A percentile compares a stretch with the other conserved stretches of the same genome.
phyloP scores from a whole-genome alignment of 2,113 vertebrate species.

The Craseonycteris thonglongyai region DNA sequence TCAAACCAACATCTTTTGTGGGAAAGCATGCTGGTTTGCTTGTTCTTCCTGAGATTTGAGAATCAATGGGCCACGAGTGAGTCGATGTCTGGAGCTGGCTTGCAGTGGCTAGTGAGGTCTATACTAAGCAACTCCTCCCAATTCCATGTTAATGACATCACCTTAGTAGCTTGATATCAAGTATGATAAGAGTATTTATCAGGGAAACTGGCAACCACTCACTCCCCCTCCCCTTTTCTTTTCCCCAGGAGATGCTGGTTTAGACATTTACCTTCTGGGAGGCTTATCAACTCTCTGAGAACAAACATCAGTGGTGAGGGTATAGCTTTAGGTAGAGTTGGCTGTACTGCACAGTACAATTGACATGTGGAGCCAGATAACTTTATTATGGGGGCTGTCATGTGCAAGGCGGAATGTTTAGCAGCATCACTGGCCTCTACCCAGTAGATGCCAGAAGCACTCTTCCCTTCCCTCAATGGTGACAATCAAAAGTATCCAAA shows the following conservation, averaged over 20 bases:
- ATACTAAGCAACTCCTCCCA: background rate
- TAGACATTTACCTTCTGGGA: background rate
- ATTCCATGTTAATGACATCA: background rate
- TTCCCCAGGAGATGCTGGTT: background rate
- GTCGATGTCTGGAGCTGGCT: background rate
- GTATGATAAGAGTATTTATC: background rate
- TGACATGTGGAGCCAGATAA: background rate
- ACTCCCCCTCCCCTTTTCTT: background rate
- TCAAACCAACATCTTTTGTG: background rate
- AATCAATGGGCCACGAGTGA: background rate
- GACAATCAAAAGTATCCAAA: background rate
- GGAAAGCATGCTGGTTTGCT: background rate
- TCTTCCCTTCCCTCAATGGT: fast-evolving
- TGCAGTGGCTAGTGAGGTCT: background rate
- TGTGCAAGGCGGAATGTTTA: background rate
- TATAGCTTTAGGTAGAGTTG: background rate
- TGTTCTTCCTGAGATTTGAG: background rate
- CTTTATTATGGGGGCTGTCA: background rate
- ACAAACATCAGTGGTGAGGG: background rate
- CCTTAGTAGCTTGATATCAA: background rate
- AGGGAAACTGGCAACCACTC: background rate
- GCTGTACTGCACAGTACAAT: background rate
- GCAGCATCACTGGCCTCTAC: background rate
- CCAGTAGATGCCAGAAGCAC: background rate
- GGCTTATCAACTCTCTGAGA: background rate